These are phyloP conservation scores for Andrena minutula DNA, from an alignment of 2,888 invertebrate genomes.

Conservation along the genomic window DNA sequence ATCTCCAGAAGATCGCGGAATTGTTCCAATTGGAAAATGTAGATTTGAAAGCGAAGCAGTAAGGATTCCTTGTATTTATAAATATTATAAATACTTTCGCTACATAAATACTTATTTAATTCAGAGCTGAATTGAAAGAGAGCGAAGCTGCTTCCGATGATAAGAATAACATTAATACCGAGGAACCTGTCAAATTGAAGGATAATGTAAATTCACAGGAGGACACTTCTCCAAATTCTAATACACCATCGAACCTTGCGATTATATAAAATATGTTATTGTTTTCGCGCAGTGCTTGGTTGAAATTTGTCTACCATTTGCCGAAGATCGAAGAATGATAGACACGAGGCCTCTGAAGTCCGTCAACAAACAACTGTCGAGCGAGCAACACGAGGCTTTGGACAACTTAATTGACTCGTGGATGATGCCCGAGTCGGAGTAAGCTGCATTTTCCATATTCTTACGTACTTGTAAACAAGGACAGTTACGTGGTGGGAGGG, in stretches of 20 bases:
- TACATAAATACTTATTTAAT: constrained; percentile 2
- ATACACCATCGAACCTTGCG: not conserved
- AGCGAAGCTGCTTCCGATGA: not conserved
- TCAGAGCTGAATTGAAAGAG: not conserved
- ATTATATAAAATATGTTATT: not conserved
- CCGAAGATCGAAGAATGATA: constrained; percentile 61
- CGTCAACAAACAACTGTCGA: constrained; percentile 44
- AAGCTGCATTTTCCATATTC: not conserved
- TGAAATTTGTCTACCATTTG: constrained; percentile 58
- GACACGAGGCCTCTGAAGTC: constrained; percentile 54
- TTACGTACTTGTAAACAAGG: constrained; percentile 27
- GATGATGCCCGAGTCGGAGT: constrained; percentile 42
- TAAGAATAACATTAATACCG: not conserved
- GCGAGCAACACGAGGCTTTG: constrained; percentile 57
- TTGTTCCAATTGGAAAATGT: constrained; percentile 62
- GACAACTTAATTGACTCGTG: constrained; percentile 58
- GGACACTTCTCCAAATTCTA: constrained; percentile 13
- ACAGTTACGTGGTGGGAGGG: constrained; percentile 16
- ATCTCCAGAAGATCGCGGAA: constrained; percentile 55
- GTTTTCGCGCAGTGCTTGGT: constrained; percentile 53
- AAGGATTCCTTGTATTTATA: not conserved
- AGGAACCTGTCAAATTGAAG: not conserved
- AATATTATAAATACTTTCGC: not conserved
- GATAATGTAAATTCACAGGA: not conserved
- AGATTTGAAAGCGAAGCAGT: constrained; percentile 23